Conservation (phyloP, 1,140 invertebrate species). For the Cydia strobilella region DNA sequence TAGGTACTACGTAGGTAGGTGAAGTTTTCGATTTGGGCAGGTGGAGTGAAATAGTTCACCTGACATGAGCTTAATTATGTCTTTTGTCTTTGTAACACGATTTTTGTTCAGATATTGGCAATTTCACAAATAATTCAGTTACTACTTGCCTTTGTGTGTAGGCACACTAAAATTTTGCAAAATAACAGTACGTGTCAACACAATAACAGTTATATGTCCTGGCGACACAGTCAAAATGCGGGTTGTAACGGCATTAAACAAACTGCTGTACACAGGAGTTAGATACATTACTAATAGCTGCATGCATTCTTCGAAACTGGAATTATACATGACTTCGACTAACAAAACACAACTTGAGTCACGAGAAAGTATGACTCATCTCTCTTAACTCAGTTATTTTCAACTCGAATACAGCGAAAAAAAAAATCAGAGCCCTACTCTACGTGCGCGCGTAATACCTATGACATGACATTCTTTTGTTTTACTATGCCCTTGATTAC, state of each 20-base stretch:
- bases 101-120: too few species aligned
- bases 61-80: too few species aligned
- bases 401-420: slow-evolving; percentile 5
- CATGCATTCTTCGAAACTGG: slow-evolving; percentile 25
- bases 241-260: neutral
- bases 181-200: too few species aligned
- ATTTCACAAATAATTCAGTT: too few species aligned
- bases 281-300: slow-evolving; percentile 25
- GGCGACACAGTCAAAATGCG: neutral
- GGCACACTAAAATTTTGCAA: too few species aligned
- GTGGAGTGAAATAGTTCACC: too few species aligned
- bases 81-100: too few species aligned
- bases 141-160: too few species aligned
- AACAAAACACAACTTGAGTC: slow-evolving; percentile 19
- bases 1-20: too few species aligned
- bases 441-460: neutral
- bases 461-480: slow-evolving; percentile 5
- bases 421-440: neutral
- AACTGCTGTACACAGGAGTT: neutral
- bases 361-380: slow-evolving; percentile 21
- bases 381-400: slow-evolving; percentile 25
- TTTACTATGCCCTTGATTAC: neutral
- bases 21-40: too few species aligned
- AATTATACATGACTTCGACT: slow-evolving; percentile 24
- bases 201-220: neutral